A percentile compares a stretch with the other conserved stretches of the same genome.
Conservation (phyloP, 64 coral and sea anemone species). For the Catalaphyllia jardinei region DNA sequence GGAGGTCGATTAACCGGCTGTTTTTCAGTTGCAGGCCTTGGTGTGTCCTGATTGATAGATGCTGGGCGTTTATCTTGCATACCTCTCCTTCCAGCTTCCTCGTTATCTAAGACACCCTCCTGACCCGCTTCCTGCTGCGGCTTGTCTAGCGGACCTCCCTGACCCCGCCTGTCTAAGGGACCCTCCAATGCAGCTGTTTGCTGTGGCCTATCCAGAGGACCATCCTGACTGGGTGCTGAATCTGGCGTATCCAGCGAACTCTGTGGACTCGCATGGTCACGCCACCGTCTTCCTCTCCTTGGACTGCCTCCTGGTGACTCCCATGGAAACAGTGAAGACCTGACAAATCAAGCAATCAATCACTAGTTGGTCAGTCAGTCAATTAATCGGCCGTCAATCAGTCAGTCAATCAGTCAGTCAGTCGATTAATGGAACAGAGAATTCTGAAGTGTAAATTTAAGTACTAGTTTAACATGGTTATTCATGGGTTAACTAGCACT, state of each 20-base stretch:
- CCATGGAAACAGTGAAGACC: constrained; percentile 57
- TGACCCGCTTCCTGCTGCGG: no score
- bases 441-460: no score
- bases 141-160: no score
- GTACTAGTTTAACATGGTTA: no score
- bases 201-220: not conserved
- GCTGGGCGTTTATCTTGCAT: constrained; percentile 2
- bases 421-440: no score
- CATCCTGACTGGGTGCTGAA: not conserved
- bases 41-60: constrained; percentile 13
- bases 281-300: constrained; percentile 66
- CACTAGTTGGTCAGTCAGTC: not conserved
- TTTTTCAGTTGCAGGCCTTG: not conserved
- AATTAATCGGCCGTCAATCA: not conserved
- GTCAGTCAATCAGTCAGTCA: not conserved
- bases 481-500: no score
- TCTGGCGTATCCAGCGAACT: constrained; percentile 8
- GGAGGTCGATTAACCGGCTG: not conserved
- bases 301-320: constrained; percentile 43
- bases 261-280: constrained; percentile 44
- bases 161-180: not conserved
- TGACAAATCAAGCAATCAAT: constrained; percentile 12
- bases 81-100: not conserved
- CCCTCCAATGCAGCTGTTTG: not conserved
- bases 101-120: not conserved